phyloP scores from a whole-genome alignment of 2,797 vertebrate genomes.

The Mormyrops attenuatus region DNA sequence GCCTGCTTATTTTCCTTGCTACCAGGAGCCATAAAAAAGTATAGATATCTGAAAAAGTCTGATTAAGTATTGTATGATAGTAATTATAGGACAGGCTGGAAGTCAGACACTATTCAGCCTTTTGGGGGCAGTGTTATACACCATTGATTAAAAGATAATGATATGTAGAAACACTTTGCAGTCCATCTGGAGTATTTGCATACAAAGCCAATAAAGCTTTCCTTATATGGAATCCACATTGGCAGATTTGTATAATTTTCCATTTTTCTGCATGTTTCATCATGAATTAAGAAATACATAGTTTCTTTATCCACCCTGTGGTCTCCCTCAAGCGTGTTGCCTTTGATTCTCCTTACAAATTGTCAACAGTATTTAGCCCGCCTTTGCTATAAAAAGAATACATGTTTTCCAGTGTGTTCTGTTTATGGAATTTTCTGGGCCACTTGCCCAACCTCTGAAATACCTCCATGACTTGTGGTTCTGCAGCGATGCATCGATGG shows the following conservation, averaged over 20 bases:
- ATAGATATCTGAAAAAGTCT: not conserved
- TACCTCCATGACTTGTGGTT: slow-evolving; percentile 19
- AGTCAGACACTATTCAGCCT: not conserved
- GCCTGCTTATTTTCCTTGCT: not conserved
- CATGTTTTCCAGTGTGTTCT: not conserved
- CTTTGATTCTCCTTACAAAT: not conserved
- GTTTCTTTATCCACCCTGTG: not conserved
- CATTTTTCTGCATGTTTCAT: not conserved
- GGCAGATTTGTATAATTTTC: not conserved
- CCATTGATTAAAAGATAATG: not conserved
- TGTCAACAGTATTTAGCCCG: not conserved
- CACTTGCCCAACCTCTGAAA: not conserved
- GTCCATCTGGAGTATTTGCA: not conserved
- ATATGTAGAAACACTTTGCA: not conserved
- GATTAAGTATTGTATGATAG: not conserved
- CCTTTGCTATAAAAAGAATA: not conserved
- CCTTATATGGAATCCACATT: not conserved
- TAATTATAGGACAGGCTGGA: not conserved
- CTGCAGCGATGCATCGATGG: slow-evolving; percentile 36
- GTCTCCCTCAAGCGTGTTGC: not conserved
- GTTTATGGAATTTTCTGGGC: not conserved
- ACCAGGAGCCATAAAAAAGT: not conserved
- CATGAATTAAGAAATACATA: not conserved
- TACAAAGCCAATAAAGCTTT: not conserved
- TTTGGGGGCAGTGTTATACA: not conserved